phyloP scores from a whole-genome alignment of 2,113 vertebrate species.

The Paramormyrops kingsleyae region DNA sequence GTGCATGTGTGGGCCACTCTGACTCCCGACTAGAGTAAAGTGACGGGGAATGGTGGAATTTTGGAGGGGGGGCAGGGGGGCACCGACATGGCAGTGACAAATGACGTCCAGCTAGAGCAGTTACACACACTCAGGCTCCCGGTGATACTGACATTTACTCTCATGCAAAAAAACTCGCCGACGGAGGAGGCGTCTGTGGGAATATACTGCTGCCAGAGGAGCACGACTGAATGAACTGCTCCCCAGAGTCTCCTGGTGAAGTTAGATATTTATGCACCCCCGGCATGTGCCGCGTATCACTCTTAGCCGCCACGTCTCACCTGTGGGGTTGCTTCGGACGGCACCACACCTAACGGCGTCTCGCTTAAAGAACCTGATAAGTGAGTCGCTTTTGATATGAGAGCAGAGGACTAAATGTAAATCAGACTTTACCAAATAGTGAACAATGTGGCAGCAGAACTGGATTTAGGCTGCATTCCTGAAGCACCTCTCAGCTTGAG shows the following conservation, averaged over 20 bases:
- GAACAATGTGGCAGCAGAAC: neutral
- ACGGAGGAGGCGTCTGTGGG: neutral
- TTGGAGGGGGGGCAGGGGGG: neutral
- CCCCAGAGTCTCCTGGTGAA: neutral
- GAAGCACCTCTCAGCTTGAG: neutral
- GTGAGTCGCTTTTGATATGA: neutral
- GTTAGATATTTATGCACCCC: neutral
- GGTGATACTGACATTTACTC: neutral
- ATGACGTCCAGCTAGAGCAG: neutral
- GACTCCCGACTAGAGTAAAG: neutral
- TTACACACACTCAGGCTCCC: neutral
- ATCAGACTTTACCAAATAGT: neutral
- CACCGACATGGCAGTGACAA: neutral
- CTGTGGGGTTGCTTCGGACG: neutral
- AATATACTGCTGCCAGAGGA: neutral
- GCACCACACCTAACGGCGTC: neutral
- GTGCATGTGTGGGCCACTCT: neutral
- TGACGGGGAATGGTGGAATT: neutral
- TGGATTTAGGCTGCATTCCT: neutral
- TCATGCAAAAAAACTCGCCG: neutral
- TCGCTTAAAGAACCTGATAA: neutral
- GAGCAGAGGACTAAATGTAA: neutral
- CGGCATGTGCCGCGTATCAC: neutral
- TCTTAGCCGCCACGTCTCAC: neutral
- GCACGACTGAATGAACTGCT: neutral